Conservation (phyloP, 2,797 vertebrate species). For the Siniperca scherzeri region DNA sequence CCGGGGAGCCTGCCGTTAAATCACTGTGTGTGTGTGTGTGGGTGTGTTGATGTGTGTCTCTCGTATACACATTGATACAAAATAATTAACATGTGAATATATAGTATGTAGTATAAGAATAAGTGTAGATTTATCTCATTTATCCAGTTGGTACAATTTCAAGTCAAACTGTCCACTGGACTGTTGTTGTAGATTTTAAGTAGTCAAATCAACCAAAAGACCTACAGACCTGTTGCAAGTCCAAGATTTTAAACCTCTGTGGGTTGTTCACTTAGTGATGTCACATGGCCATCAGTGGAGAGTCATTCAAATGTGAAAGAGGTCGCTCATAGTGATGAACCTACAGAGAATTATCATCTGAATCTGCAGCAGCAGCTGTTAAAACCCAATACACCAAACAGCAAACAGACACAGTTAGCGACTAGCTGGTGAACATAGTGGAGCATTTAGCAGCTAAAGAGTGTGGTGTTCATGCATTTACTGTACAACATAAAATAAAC, state of each 20-base stretch:
- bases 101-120: neutral
- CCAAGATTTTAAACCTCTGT: neutral
- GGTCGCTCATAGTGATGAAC: too few species aligned
- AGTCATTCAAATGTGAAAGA: too few species aligned
- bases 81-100: neutral
- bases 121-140: neutral
- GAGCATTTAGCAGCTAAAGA: neutral
- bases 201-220: neutral
- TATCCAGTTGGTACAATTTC: neutral
- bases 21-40: slow-evolving; percentile 57
- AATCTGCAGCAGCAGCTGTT: too few species aligned
- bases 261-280: neutral
- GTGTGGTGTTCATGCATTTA: neutral
- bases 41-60: slow-evolving; percentile 34
- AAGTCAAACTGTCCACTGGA: neutral
- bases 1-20: slow-evolving; percentile 85
- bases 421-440: neutral
- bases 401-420: neutral
- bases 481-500: neutral
- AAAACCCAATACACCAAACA: neutral
- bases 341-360: too few species aligned
- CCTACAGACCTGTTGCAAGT: neutral
- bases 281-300: neutral
- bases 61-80: neutral
- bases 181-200: neutral